phyloP scores from a whole-genome alignment of 2,888 invertebrate genomes.

The Apotomis betuletana region DNA sequence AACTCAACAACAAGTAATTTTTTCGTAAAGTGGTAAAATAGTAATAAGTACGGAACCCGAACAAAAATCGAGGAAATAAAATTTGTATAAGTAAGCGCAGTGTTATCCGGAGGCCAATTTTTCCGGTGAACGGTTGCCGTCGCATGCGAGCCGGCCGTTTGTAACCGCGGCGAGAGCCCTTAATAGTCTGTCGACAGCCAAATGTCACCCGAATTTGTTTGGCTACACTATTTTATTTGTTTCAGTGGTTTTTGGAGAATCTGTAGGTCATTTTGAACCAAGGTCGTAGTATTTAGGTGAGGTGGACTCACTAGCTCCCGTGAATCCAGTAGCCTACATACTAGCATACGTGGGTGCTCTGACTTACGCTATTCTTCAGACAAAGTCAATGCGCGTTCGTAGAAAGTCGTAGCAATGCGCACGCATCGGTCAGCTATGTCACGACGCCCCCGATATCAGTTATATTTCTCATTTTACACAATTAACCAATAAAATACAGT shows the following conservation, averaged over 20 bases:
- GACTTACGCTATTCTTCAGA: too few relatives aligned
- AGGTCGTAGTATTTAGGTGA: not conserved
- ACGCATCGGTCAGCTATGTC: too few relatives aligned
- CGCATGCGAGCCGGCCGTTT: constrained; percentile 76
- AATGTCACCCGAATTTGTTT: constrained; percentile 79
- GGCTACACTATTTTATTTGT: constrained; percentile 64
- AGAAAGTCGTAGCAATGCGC: too few relatives aligned
- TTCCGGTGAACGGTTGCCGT: constrained; percentile 65
- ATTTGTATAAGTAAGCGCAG: constrained; percentile 68
- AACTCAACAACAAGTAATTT: too few relatives aligned
- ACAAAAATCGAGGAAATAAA: constrained; percentile 52
- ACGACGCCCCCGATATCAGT: too few relatives aligned
- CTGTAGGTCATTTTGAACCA: constrained; percentile 14
- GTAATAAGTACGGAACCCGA: not conserved
- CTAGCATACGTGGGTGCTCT: too few relatives aligned
- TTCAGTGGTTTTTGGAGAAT: constrained; percentile 8
- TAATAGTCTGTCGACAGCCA: constrained; percentile 81
- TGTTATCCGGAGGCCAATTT: constrained; percentile 61
- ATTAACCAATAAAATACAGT: too few relatives aligned
- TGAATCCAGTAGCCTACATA: too few relatives aligned
- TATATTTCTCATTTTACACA: too few relatives aligned
- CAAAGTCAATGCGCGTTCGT: too few relatives aligned
- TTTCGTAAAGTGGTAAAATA: too few relatives aligned
- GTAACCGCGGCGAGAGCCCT: constrained; percentile 76
- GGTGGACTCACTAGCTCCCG: too few relatives aligned